Percentiles rank a stretch among this genome's conserved stretches.
Conservation (phyloP, 2,113 vertebrate species). For the Rhombomys opimus region DNA sequence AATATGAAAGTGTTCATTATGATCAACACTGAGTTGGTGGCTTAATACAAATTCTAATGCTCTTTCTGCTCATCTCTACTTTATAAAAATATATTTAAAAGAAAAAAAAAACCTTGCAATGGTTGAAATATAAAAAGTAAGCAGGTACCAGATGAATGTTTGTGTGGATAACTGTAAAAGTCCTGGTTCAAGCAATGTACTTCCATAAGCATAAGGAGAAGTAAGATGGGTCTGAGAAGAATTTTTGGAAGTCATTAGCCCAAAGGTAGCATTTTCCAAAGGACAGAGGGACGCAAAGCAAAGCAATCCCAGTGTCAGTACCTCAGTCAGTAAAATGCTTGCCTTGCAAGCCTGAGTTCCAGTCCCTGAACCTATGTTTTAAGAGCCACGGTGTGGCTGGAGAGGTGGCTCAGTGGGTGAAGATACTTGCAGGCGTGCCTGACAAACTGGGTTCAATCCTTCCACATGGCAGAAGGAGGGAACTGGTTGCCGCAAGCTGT, state of each 20-base stretch:
- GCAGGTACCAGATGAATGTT: slow-evolving; percentile 22
- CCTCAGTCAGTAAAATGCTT: background rate
- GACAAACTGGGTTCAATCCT: background rate
- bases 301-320: background rate
- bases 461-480: background rate
- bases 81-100: slow-evolving; percentile 38
- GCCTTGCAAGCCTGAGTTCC: background rate
- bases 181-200: background rate
- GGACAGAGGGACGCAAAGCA: background rate
- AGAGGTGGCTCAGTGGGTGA: background rate
- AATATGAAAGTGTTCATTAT: background rate
- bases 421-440: background rate
- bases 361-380: background rate
- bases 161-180: background rate
- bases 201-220: background rate
- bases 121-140: slow-evolving; percentile 34
- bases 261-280: background rate
- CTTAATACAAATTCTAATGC: slow-evolving; percentile 9
- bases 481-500: no score
- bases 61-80: slow-evolving; percentile 28
- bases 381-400: background rate
- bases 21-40: background rate
- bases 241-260: background rate
- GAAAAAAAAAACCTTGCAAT: background rate
- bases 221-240: background rate